These are phyloP conservation scores for Monodelphis domestica DNA, from an alignment of 2,797 vertebrate genomes.

Conservation along the genomic window DNA sequence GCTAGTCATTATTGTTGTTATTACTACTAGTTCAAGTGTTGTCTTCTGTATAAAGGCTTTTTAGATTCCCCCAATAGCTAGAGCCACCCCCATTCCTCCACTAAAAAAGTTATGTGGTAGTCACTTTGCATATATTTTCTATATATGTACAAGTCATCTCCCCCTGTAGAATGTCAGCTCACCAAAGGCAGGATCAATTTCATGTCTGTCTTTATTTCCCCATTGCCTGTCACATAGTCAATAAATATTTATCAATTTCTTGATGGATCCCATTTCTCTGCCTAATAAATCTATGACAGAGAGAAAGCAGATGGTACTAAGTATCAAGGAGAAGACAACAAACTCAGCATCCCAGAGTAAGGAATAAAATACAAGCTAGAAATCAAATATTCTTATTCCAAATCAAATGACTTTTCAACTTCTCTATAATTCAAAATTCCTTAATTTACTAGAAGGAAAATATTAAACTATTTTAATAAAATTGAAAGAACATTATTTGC, in stretches of 20 bases:
- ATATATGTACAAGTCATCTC: background rate
- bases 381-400: background rate
- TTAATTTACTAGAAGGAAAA: background rate
- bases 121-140: background rate
- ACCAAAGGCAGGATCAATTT: background rate
- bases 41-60: background rate
- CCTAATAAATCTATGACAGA: background rate
- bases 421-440: background rate
- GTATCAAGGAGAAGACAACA: background rate
- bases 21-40: background rate
- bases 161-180: background rate
- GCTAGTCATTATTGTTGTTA: background rate
- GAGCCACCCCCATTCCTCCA: too few species aligned
- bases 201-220: background rate
- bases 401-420: background rate
- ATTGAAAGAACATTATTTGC: background rate
- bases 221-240: background rate
- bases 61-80: background rate
- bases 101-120: background rate
- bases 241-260: background rate
- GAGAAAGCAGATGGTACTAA: background rate
- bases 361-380: background rate
- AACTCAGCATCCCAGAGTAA: background rate
- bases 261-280: background rate
- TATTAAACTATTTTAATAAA: background rate